phyloP scores from a whole-genome alignment of 64 coral and sea anemone genomes.

The Pocillopora damicornis region DNA sequence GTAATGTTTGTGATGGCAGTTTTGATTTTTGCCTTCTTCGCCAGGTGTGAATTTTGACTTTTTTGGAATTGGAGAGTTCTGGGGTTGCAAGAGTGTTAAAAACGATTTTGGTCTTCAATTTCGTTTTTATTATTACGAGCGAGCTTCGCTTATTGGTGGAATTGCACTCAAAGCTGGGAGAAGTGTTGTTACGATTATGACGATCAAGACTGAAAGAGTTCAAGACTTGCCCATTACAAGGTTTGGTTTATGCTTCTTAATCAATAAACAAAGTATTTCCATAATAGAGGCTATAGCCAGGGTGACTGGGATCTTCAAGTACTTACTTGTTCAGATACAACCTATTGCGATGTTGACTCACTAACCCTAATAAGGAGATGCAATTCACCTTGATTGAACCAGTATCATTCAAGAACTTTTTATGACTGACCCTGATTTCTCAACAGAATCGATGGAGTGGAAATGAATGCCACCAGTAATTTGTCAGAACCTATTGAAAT shows the following conservation, averaged over 20 bases:
- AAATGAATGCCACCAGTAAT: constrained; percentile 21
- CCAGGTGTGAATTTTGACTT: constrained; percentile 68
- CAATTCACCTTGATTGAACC: too few species aligned
- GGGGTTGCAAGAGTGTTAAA: constrained; percentile 56
- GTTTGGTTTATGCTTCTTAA: constrained; percentile 3
- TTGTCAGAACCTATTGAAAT: constrained; percentile 11
- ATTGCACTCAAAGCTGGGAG: constrained; percentile 47
- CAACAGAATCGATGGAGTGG: constrained; percentile 57
- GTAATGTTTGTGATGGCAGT: neutral
- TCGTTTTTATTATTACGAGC: constrained; percentile 56
- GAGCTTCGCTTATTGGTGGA: constrained; percentile 66
- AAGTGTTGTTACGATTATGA: constrained; percentile 58
- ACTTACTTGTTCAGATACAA: too few species aligned
- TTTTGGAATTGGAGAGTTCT: constrained; percentile 88
- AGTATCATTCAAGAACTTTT: too few species aligned
- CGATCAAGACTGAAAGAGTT: constrained; percentile 26
- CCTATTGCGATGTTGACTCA: too few species aligned
- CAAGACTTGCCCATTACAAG: constrained; percentile 46
- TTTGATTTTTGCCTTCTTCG: neutral
- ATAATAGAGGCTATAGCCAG: too few species aligned
- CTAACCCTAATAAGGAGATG: too few species aligned
- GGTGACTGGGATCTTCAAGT: too few species aligned
- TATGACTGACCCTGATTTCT: neutral
- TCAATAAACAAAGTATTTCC: too few species aligned
- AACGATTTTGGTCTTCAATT: constrained; percentile 74